phyloP scores from a whole-genome alignment of 2,113 vertebrate species.

The Arenaria interpres region DNA sequence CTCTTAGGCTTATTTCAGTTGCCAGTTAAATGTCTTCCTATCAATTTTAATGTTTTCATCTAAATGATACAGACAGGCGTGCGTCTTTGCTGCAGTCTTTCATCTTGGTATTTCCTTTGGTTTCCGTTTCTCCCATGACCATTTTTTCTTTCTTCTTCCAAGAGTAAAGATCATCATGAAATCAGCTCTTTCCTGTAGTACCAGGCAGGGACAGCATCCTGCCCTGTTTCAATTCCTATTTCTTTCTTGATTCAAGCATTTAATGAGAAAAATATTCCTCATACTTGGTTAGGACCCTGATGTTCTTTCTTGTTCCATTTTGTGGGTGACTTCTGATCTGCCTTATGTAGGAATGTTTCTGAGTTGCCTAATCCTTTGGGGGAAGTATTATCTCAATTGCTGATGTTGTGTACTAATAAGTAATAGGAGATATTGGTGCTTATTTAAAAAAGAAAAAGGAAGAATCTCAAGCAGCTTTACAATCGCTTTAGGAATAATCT shows the following conservation, averaged over 20 bases:
- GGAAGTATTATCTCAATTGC: not conserved
- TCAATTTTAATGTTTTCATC: not conserved
- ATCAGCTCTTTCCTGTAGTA: not conserved
- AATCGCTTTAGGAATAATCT: not conserved
- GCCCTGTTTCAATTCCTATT: not conserved
- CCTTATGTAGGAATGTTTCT: not conserved
- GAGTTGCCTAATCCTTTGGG: not conserved
- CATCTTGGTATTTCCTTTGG: constrained; percentile 15
- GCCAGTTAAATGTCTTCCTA: not conserved
- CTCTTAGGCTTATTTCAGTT: not conserved
- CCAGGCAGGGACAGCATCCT: not conserved
- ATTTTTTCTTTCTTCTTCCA: not conserved
- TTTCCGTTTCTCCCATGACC: not conserved
- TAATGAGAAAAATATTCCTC: not conserved
- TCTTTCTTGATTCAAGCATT: not conserved
- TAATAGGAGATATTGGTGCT: not conserved
- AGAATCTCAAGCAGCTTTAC: not conserved
- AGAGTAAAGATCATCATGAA: not conserved
- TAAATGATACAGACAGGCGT: not conserved
- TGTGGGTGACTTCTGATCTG: not conserved
- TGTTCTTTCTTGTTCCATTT: not conserved
- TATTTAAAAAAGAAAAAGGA: not conserved
- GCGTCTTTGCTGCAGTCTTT: not conserved
- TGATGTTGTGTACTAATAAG: not conserved
- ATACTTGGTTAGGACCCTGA: not conserved